Percentiles rank a stretch among this genome's conserved stretches.
Evolutionary conservation across 2,888 invertebrate species (phyloP).

Genomic region (Neuroscelio doddi): DNA sequence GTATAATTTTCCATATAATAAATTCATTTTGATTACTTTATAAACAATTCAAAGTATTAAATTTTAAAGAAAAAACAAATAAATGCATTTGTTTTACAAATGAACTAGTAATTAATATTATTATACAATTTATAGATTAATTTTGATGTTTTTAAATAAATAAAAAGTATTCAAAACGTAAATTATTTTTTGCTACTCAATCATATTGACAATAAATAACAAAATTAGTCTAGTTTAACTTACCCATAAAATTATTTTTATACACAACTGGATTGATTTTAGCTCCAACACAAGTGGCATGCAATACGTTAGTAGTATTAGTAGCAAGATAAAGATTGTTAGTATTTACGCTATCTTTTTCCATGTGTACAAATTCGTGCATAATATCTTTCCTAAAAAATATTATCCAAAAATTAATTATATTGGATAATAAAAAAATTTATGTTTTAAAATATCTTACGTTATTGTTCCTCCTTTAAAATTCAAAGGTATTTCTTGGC

Average conservation of each 20-base stretch:
- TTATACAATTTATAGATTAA: too few relatives aligned
- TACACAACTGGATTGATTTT: conserved; percentile 59
- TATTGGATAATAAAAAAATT: conserved; percentile 3
- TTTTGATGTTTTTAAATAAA: too few relatives aligned
- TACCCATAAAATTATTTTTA: conserved; percentile 58
- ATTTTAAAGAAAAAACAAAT: too few relatives aligned
- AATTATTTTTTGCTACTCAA: background rate
- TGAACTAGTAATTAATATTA: too few relatives aligned
- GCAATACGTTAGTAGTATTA: conserved; percentile 72
- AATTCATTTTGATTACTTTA: too few relatives aligned
- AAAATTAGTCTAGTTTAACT: conserved; percentile 17
- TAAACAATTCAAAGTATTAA: too few relatives aligned
- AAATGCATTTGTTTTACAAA: too few relatives aligned
- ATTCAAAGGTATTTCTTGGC: conserved; percentile 66
- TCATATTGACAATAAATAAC: too few relatives aligned
- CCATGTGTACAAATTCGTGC: conserved; percentile 69
- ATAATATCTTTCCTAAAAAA: conserved; percentile 50
- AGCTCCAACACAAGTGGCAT: conserved; percentile 65
- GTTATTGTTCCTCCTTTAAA: conserved; percentile 28
- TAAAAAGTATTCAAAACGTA: conserved; percentile 1
- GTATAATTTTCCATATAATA: too few relatives aligned
- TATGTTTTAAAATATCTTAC: conserved; percentile 37
- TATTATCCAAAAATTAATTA: conserved; percentile 43
- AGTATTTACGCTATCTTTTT: conserved; percentile 68
- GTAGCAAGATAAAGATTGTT: conserved; percentile 73